Evolutionary conservation across 2,113 vertebrate species (phyloP).

Genomic region (Oryzias woworae): DNA sequence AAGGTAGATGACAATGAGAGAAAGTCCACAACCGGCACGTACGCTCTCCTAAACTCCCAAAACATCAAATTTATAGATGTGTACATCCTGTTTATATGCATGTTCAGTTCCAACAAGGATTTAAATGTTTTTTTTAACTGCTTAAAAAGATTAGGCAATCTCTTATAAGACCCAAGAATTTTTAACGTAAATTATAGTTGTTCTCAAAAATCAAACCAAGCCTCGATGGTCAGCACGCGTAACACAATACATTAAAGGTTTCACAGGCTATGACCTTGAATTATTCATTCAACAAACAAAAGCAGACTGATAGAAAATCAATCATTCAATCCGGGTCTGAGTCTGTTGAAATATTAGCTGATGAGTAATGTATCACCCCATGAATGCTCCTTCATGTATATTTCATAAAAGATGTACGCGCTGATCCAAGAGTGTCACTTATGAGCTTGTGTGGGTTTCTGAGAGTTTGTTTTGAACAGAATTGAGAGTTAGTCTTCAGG

Average conservation of each 20-base stretch:
- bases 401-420: slow-evolving; percentile 76
- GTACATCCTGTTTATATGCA: background rate
- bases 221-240: slow-evolving; percentile 38
- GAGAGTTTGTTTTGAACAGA: background rate
- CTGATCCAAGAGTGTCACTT: slow-evolving; percentile 26
- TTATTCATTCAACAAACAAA: slow-evolving; percentile 69
- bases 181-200: slow-evolving; percentile 30
- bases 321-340: slow-evolving; percentile 64
- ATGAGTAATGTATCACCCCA: slow-evolving; percentile 60
- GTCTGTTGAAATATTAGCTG: slow-evolving; percentile 72
- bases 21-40: slow-evolving; percentile 64
- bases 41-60: background rate
- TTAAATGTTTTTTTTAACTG: no score
- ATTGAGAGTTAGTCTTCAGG: no score
- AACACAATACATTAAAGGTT: slow-evolving; percentile 70
- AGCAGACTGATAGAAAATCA: slow-evolving; percentile 72
- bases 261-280: slow-evolving; percentile 70
- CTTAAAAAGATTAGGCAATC: background rate
- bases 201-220: slow-evolving; percentile 33
- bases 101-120: background rate
- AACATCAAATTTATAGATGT: slow-evolving; percentile 7
- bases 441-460: background rate
- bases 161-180: background rate
- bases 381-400: slow-evolving; percentile 77
- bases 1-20: slow-evolving; percentile 58